Base-by-base conservation (phyloP, 2,797 vertebrate genomes). In the Taenioides sp. region DNA sequence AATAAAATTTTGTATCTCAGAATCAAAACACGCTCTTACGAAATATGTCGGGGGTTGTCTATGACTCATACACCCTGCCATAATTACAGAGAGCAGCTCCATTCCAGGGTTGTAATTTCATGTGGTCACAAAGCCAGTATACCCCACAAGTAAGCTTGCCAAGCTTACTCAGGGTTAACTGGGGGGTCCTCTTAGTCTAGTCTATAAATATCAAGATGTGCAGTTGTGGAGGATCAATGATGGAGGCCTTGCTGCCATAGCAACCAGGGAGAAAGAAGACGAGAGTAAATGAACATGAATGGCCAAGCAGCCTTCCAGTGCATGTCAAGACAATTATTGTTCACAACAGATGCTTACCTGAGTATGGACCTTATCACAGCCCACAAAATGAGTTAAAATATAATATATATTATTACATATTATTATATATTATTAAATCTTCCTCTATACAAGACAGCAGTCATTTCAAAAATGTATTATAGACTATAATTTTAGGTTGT, bases 241-340 rank as follows among this genome's bases (percentile, higher is more conserved):
- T 64, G 87, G 90, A 80, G 88, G 74, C 87, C 74, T 75, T 88
- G 93, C 89, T 94, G 80, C 93, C 92, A 94, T 94, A 86, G 94
- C 93, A 94, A 95, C 93, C 49, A 82, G 87, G 84, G 77, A 80
- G 79, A 88, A 65, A 75, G 82, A 82, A 70, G 80, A 84, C 75
- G 79, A 84, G 75, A 72, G 80, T 47, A 76, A 69, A 83, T 74
- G 54, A 70, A 54, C 79, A 78, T 65, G 67, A 76, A 80, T 70
- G 75, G 61, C 52, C 69, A 75, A 31, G 55, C 63, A 73, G 69
- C 64, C 69, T 70, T 47, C 64, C 77, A 79, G 65, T 81, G 72
- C 5, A 58, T 68, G 70, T 75, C 66, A 68, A 34, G 61, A 73
- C 79, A 67, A 72, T 80, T 65, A 80, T 0, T 23, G n/a, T 57